Conservation (phyloP, 2,113 vertebrate species). For the Hydropotes inermis region DNA sequence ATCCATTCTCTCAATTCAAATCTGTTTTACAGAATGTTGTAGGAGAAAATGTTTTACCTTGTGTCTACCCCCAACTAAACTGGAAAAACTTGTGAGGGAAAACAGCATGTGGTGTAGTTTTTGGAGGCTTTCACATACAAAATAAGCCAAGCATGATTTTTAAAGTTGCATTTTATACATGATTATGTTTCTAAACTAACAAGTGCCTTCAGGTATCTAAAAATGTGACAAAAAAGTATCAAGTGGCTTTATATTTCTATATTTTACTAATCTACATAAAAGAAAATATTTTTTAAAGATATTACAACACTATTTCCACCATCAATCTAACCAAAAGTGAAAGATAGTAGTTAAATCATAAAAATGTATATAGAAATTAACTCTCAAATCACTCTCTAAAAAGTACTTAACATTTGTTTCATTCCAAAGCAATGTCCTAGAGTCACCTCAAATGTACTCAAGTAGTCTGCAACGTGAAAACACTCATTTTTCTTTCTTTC, state of each 20-base stretch:
- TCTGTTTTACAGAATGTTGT: neutral
- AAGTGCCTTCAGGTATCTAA: neutral
- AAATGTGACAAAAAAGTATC: neutral
- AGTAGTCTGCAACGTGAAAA: neutral
- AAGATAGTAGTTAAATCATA: neutral
- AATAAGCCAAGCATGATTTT: neutral
- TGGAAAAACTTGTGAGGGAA: neutral
- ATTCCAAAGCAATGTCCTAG: neutral
- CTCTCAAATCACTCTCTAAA: neutral
- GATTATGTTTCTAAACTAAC: constrained; percentile 14
- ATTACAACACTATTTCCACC: neutral
- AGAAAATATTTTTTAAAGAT: neutral
- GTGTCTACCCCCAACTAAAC: neutral
- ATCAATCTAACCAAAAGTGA: neutral
- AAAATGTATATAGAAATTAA: neutral
- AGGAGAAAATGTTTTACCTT: constrained; percentile 8
- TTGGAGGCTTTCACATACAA: neutral
- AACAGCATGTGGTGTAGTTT: constrained; percentile 11
- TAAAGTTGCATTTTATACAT: neutral
- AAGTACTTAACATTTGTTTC: neutral
- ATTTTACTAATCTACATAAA: neutral
- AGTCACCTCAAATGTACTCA: neutral
- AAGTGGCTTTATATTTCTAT: constrained; percentile 7
- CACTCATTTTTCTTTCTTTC: neutral
- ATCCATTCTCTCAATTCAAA: neutral